A percentile compares a stretch with the other conserved stretches of the same genome.
Evolutionary conservation across 2,888 invertebrate species (phyloP).

Genomic region (Macrosiphum euphorbiae): DNA sequence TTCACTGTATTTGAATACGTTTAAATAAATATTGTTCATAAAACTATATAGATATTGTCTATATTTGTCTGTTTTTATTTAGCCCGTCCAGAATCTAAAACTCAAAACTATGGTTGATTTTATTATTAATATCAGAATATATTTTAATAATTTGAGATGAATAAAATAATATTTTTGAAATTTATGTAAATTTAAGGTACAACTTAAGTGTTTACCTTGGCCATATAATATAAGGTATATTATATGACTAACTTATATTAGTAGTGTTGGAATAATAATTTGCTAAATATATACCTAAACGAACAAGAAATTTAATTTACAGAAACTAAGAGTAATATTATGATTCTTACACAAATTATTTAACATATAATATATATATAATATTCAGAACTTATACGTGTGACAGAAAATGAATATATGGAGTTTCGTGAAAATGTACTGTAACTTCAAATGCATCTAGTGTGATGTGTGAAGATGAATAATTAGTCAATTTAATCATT

Average conservation of each 20-base stretch:
- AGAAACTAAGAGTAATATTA: too few relatives aligned
- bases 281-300: not conserved
- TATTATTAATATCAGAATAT: not conserved
- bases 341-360: too few relatives aligned
- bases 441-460: not conserved
- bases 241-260: not conserved
- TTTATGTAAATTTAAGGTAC: too few relatives aligned
- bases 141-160: not conserved
- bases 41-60: too few relatives aligned
- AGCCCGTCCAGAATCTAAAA: not conserved
- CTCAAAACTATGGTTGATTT: not conserved
- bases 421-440: not conserved
- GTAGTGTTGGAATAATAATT: not conserved
- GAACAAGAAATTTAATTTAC: not conserved
- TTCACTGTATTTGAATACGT: not conserved
- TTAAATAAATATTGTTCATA: not conserved
- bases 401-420: not conserved
- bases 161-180: not conserved
- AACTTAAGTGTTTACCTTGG: too few relatives aligned
- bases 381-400: not conserved
- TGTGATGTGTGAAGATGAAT: too few relatives aligned
- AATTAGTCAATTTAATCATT: not conserved
- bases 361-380: not conserved
- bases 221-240: too few relatives aligned
- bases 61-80: not conserved